Base-by-base conservation (phyloP, 2,888 invertebrate species). In the Fissipunctia ypsillon region DNA sequence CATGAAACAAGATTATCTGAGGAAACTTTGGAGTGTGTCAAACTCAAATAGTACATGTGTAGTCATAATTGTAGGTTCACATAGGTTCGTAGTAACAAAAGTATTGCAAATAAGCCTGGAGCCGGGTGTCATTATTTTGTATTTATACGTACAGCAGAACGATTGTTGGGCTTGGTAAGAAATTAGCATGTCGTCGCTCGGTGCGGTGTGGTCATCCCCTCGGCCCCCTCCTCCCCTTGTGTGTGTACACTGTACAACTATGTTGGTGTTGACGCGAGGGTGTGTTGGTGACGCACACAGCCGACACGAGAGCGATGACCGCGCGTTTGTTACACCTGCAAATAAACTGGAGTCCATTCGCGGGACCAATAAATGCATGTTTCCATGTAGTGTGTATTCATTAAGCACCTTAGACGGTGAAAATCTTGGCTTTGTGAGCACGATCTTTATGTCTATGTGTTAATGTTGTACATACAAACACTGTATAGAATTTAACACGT, bases 241-340 rank as follows among this genome's bases (percentile, higher is more conserved):
- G 28, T 45, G 59, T 73, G 54, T 68, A 67, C n/a, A 64, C 35
- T 79, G 72, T 45, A 70, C 76, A 69, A 80, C 84, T 83, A 80
- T 83, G 83, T 83, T 65, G 69, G 73, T 69, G 77, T 60, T 54
- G 48, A 63, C 71, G 67, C 71, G 73, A 75, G 74, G 73, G 74
- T 76, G 69, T 87, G 90, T 85, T 90, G 81, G 75, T 76, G 83
- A 76, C 87, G 88, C 91, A 92, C 92, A 91, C 87, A 89, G 59
- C 67, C 73, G 84, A 35, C 77, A 76, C 65, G 91, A 91, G 95
- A 91, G 92, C 95, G 92, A 87, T 94, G 95, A 96, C 95, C 95
- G 91, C 87, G 70, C 90, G 91, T 91, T 90, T 89, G 93, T 93
- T 92, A 94, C 95, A 96, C 95, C 95, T 96, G 96, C 95, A 92